Base-by-base conservation (phyloP, 2,797 vertebrate species). In the Xyrichtys novacula region DNA sequence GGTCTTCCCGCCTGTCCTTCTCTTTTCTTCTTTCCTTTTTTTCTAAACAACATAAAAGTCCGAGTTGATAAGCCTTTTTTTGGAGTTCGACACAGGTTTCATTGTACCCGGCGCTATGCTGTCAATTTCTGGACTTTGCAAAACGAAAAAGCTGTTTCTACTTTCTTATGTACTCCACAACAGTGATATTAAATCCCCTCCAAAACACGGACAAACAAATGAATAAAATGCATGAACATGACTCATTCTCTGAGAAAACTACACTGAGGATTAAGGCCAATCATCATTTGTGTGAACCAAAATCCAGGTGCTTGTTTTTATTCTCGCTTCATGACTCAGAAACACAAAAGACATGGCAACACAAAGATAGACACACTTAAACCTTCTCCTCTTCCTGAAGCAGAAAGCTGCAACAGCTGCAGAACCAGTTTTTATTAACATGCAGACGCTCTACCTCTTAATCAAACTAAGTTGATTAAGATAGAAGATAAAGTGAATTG, bases 251-350 rank as follows among this genome's bases (percentile, higher is more conserved):
- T 42, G 19, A 50, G 20, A 56, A 31, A 46, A 67, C 28, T 46
- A 66, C 62, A 71, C 52, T 68, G 22, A 8, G 70, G 60, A 72
- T 72, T 65, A 63, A 68, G 28, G n/a, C 26, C 49, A 61, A 67
- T 69, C 59, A 56, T 28, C 6, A 57, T 2, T 6, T 1, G 3
- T 47, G 29, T 19, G 34, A 50, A 49, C 61, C 31, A 15, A 71
- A 61, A 55, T 57, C 49, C 63, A 74, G 57, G 55, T 71, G 64
- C 25, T 67, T 34, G 36, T 43, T 76, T 32, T 75, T 78, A 66
- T 58, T 76, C 57, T 68, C 49, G 50, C 22, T 19, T 40, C 38
- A 14, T 50, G 40, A 56, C 38, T 59, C 48, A 5, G 26, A 58
- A 66, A 50, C 55, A 36, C 55, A 62, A 48, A 26, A 67, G 20